A percentile compares a stretch with the other conserved stretches of the same genome.
Conservation (phyloP, 2,888 invertebrate genomes). For the Hyposoter dolosus region DNA sequence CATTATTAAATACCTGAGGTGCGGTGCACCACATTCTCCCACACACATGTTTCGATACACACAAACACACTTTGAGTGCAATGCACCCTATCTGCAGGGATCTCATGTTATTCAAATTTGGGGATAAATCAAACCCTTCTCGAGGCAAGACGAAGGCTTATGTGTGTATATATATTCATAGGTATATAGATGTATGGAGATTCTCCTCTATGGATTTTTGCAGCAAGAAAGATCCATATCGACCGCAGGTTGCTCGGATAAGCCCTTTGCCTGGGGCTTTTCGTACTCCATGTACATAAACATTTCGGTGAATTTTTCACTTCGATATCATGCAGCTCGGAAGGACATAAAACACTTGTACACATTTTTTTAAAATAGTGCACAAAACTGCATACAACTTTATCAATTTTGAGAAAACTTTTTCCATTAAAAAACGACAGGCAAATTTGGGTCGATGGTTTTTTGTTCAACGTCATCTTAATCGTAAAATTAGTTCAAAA, state of each 20-base stretch:
- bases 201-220: constrained; percentile 29
- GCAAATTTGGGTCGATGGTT: not conserved
- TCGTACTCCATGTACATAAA: constrained; percentile 28
- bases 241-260: constrained; percentile 20
- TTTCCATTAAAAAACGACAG: not conserved
- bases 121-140: constrained; percentile 79
- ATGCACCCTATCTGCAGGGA: constrained; percentile 61
- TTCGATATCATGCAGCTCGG: constrained; percentile 1
- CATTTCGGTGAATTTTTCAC: constrained; percentile 40
- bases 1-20: constrained; percentile 73
- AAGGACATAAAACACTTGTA: not conserved
- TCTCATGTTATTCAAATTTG: constrained; percentile 81
- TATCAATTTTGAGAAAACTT: not conserved
- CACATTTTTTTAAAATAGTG: not conserved
- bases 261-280: constrained; percentile 15
- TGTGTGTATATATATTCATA: constrained; percentile 9
- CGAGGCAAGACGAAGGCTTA: constrained; percentile 52
- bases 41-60: constrained; percentile 5
- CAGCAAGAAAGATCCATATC: constrained; percentile 51
- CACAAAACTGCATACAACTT: constrained; percentile 1
- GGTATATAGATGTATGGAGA: constrained; percentile 12
- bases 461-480: not conserved
- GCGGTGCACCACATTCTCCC: constrained; percentile 34
- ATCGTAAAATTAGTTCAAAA: not conserved
- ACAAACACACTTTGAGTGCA: constrained; percentile 28